Conservation (phyloP, 2,888 invertebrate species). For the Teleiodes luculella region DNA sequence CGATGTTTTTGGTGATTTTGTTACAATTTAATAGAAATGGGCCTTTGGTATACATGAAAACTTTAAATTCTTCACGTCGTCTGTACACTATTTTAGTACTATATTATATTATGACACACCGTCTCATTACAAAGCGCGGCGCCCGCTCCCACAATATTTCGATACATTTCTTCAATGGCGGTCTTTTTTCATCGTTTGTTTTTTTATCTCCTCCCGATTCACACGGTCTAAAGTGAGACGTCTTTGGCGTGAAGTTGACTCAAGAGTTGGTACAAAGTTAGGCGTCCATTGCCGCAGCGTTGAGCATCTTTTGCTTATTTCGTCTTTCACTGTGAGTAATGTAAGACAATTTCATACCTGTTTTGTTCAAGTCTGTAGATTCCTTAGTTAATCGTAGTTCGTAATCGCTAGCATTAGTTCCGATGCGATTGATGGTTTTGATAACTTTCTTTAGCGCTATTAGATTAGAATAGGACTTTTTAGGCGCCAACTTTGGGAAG, state of each 20-base stretch:
- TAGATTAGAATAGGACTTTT: constrained; percentile 8
- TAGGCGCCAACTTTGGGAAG: constrained; percentile 10
- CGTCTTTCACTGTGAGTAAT: background rate
- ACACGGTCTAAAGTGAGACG: constrained; percentile 60
- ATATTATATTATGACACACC: constrained; percentile 38
- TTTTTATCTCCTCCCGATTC: constrained; percentile 42
- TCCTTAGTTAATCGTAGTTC: constrained; percentile 37
- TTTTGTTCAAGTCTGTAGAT: constrained; percentile 21
- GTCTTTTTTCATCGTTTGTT: constrained; percentile 37
- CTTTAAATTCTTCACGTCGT: constrained; percentile 9
- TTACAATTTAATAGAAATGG: no score
- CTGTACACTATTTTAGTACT: constrained; percentile 37
- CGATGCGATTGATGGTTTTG: constrained; percentile 48
- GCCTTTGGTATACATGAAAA: no score
- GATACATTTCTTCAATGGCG: constrained; percentile 58
- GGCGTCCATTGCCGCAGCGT: background rate
- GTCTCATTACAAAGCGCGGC: constrained; percentile 51
- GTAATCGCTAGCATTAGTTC: constrained; percentile 47
- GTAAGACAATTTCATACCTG: background rate
- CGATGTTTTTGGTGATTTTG: no score
- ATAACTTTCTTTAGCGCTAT: constrained; percentile 36
- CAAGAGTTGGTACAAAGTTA: background rate
- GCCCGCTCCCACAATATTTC: constrained; percentile 60
- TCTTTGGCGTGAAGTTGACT: constrained; percentile 25
- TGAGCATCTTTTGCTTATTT: background rate